A percentile compares a stretch with the other conserved stretches of the same genome.
Evolutionary conservation across 2,797 vertebrate species (phyloP).

Genomic region (Discoglossus pictus): DNA sequence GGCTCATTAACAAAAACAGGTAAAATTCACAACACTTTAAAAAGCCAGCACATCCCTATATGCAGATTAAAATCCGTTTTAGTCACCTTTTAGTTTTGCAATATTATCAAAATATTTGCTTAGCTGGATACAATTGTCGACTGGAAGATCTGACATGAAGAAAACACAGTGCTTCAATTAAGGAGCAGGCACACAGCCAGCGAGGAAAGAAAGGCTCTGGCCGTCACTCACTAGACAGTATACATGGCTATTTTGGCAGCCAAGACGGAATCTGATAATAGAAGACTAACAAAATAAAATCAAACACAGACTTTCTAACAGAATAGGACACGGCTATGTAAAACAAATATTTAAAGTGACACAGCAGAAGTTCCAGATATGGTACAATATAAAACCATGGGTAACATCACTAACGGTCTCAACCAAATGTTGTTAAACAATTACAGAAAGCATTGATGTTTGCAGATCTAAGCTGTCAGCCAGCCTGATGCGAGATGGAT

Average conservation of each 20-base stretch:
- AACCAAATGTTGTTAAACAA: too few relatives aligned
- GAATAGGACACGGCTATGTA: too few relatives aligned
- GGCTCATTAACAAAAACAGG: conserved; percentile 1
- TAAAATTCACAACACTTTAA: conserved; percentile 8
- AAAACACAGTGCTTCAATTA: conserved; percentile 68
- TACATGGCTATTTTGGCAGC: conserved; percentile 65
- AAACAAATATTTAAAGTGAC: too few relatives aligned
- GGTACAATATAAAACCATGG: too few relatives aligned
- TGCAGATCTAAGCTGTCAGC: too few relatives aligned
- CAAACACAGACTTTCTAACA: too few relatives aligned
- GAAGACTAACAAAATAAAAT: conserved; percentile 66
- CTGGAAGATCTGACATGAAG: conserved; percentile 63
- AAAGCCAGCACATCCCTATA: background rate
- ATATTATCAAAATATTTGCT: conserved; percentile 72
- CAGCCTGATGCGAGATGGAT: too few relatives aligned
- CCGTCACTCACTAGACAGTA: conserved; percentile 63
- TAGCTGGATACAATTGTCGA: conserved; percentile 63
- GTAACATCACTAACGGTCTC: too few relatives aligned
- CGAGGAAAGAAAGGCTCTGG: conserved; percentile 60
- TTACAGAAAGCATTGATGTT: too few relatives aligned
- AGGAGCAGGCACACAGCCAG: conserved; percentile 68
- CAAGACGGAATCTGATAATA: conserved; percentile 64
- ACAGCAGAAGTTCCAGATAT: too few relatives aligned
- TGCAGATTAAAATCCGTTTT: conserved; percentile 34
- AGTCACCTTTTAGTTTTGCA: conserved; percentile 63